Evolutionary conservation across 1,140 invertebrate species (phyloP).

Genomic region (Diploscapter pachys): DNA sequence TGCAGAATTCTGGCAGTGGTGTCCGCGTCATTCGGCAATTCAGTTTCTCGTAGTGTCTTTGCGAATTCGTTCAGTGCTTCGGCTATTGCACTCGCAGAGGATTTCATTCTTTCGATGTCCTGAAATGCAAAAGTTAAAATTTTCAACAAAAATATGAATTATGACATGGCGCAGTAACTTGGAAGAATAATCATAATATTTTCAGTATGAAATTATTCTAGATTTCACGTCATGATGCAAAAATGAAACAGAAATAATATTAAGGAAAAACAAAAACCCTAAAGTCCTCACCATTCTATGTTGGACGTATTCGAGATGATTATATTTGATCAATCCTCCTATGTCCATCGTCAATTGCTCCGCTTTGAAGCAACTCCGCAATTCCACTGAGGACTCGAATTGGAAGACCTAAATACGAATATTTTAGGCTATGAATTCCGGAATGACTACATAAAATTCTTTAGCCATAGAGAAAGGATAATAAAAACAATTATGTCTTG

Average conservation of each 20-base stretch:
- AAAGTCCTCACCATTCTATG: slow-evolving; percentile 79
- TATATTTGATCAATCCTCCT: slow-evolving; percentile 80
- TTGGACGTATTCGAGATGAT: slow-evolving; percentile 91
- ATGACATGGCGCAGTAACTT: neutral
- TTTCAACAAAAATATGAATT: neutral
- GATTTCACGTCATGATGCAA: too few species aligned
- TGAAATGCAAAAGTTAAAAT: slow-evolving; percentile 61
- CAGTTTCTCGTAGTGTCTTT: slow-evolving; percentile 69
- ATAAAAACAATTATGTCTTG: too few species aligned
- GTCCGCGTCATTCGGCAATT: slow-evolving; percentile 78
- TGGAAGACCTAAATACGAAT: slow-evolving; percentile 60
- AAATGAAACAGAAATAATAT: neutral
- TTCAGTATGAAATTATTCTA: too few species aligned
- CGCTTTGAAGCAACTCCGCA: slow-evolving; percentile 79
- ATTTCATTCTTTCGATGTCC: slow-evolving; percentile 89
- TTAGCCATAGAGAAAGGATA: too few species aligned
- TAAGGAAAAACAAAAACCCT: slow-evolving; percentile 1
- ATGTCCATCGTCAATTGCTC: slow-evolving; percentile 82
- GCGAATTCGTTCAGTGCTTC: slow-evolving; percentile 78
- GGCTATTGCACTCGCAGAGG: slow-evolving; percentile 81
- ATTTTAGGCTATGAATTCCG: too few species aligned
- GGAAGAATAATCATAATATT: neutral
- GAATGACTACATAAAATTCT: too few species aligned
- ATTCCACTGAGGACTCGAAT: slow-evolving; percentile 65
- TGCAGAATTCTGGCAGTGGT: slow-evolving; percentile 71